Evolutionary conservation across 2,113 vertebrate species (phyloP), one percentile per base, ranked within the genome.

Genomic region (Micromys minutus): DNA sequence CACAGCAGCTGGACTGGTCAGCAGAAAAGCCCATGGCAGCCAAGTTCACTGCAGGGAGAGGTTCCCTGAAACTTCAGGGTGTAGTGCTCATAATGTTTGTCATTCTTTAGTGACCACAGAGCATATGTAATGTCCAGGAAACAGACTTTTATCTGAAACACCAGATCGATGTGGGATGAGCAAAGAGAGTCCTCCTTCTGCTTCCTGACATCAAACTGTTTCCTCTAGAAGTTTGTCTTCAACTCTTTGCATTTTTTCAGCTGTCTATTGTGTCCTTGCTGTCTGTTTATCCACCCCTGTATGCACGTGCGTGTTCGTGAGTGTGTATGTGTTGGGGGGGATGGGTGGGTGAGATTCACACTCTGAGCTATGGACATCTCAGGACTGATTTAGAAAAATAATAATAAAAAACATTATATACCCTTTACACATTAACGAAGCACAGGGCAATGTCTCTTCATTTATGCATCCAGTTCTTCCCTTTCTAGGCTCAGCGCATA

Each of bases 251-350:
- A 9, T 75, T 91, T 75, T 52, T 36, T 17, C 16, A 47, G 13
- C 26, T 50, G 39, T 31, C 12, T 45, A 7, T 77, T n/a, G 1
- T 84, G 15, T 13, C 26, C 19, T 90, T 89, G 42, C 9, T 69
- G 61, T 89, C n/a, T 16, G 29, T 86, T 36, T 34, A 22, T 9
- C 36, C 79, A 9, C 57, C 5, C 8, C 6, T 26, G 52, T 15
- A 0, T 11, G 1, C n/a, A 10, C 3, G 52, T 57, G 77, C 13
- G 52, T n/a, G 36, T 10, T 7, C 29, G 10, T 10, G 42, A 3
- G 42, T 45, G 22, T 29, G 72, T 7, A 6, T 7, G 16, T 26
- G 39, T 26, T 21, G 45, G 36, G 15, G 67, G 13, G 31, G 36
- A 3, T 2, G n/a, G 7, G 9, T 11, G 36, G 24, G 52, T 74